A percentile compares a stretch with the other conserved stretches of the same genome.
Conservation (phyloP, 2,888 invertebrate species). For the Rhagonycha lutea region DNA sequence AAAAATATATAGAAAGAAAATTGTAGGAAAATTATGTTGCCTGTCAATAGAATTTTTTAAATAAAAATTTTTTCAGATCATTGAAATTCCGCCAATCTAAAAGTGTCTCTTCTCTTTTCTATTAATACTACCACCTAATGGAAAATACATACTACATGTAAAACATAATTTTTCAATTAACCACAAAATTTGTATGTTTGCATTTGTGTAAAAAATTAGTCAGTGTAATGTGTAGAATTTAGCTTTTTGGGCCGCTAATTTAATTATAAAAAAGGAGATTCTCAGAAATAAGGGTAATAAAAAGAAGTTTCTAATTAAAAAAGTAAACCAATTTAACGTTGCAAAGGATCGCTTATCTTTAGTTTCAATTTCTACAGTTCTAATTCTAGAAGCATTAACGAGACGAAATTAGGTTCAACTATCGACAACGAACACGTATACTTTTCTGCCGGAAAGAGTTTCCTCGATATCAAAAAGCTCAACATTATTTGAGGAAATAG, state of each 20-base stretch:
- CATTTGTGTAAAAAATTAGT: too few relatives aligned
- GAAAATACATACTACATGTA: background rate
- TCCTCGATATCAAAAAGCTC: too few relatives aligned
- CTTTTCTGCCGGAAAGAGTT: background rate
- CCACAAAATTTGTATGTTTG: too few relatives aligned
- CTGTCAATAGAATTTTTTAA: background rate
- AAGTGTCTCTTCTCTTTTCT: background rate
- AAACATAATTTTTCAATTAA: background rate
- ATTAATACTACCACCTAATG: background rate
- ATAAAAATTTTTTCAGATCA: background rate
- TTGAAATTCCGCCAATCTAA: background rate
- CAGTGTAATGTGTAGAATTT: too few relatives aligned
- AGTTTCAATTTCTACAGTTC: background rate
- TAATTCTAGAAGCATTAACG: background rate
- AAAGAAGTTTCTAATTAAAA: background rate
- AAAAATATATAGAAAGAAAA: background rate
- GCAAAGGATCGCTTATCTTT: background rate
- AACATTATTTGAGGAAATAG: background rate
- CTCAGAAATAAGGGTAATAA: background rate
- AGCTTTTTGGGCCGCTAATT: background rate
- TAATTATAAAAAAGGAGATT: background rate
- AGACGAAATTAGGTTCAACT: background rate
- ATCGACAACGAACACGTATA: background rate
- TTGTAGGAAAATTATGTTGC: background rate
- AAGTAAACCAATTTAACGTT: background rate